Percentiles rank a stretch among this genome's conserved stretches.
phyloP scores from a whole-genome alignment of 2,888 invertebrate species.

The Agapostemon virescens region DNA sequence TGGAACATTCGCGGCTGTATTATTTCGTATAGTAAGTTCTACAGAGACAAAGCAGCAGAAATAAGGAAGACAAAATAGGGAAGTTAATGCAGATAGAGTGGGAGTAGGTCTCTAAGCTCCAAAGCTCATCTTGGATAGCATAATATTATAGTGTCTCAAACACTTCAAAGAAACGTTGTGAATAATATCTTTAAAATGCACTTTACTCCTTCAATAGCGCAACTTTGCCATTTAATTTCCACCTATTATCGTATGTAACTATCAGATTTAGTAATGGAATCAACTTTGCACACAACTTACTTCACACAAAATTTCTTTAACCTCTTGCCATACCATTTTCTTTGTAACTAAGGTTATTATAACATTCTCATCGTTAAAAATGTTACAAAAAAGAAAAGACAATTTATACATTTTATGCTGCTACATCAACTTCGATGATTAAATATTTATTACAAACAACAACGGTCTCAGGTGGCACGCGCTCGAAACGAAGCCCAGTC shows the following conservation, averaged over 20 bases:
- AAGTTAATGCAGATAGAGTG: conserved; percentile 13
- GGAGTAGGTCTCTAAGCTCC: conserved; percentile 15
- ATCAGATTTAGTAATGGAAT: background rate
- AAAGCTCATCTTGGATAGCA: conserved; percentile 10
- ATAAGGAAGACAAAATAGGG: conserved; percentile 12
- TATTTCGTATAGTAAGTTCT: background rate
- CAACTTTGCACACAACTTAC: background rate
- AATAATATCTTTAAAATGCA: background rate
- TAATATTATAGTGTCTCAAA: background rate
- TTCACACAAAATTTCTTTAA: background rate
- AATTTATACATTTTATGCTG: no score
- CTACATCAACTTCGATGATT: no score
- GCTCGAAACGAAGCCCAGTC: no score
- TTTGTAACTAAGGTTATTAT: no score
- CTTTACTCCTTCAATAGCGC: background rate
- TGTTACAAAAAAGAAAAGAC: no score
- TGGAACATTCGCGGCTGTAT: background rate
- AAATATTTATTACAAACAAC: no score
- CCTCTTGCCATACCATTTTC: no score
- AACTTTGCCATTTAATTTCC: background rate
- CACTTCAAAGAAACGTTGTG: background rate
- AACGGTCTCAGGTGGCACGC: no score
- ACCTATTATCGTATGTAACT: background rate
- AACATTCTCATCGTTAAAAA: no score
- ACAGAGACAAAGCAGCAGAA: conserved; percentile 10